These are phyloP conservation scores for Sylvia borin DNA, from an alignment of 2,797 vertebrate species.

Conservation along the genomic window DNA sequence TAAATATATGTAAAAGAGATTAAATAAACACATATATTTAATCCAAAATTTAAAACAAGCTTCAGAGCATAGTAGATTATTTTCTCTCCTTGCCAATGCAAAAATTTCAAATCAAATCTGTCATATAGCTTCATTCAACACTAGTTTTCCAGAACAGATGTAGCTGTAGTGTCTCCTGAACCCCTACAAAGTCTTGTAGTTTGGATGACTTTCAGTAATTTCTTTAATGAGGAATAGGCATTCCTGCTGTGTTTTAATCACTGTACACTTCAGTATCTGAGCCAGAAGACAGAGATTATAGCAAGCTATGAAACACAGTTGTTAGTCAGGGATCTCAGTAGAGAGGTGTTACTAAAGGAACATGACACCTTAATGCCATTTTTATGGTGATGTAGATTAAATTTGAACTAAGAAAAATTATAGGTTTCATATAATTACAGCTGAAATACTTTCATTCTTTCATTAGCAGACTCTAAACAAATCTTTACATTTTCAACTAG, in stretches of 20 bases:
- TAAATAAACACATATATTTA: neutral
- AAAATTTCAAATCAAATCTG: neutral
- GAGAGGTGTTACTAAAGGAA: neutral
- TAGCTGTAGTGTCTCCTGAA: neutral
- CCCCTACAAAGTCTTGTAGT: neutral
- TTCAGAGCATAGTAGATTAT: neutral
- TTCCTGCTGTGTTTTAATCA: slow-evolving; percentile 16
- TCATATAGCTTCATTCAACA: neutral
- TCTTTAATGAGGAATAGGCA: neutral
- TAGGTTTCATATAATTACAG: neutral
- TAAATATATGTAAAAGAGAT: neutral
- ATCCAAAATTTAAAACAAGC: neutral
- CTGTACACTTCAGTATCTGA: neutral
- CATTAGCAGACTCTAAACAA: neutral
- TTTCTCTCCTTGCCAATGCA: neutral
- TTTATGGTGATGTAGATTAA: neutral
- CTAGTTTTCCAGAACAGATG: neutral
- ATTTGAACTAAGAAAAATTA: neutral
- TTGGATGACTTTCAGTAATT: neutral
- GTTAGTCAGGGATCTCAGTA: neutral
- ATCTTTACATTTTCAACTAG: neutral
- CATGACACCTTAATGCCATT: neutral
- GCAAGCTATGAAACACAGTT: neutral
- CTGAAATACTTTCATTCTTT: neutral
- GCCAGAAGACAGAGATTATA: neutral